These are phyloP conservation scores for Bibio marci DNA, from an alignment of 2,888 invertebrate genomes.

Conservation along the genomic window DNA sequence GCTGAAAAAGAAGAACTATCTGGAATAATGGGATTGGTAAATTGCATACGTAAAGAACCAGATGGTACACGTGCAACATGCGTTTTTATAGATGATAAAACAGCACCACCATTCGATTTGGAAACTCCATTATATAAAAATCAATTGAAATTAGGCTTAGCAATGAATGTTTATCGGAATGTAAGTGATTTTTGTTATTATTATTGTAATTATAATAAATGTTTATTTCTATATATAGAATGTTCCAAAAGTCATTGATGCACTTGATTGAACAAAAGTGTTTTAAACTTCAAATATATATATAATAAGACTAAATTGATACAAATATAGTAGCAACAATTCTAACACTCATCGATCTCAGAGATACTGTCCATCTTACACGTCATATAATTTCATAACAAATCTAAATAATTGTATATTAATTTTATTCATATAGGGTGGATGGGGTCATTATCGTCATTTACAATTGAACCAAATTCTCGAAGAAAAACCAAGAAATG, in stretches of 20 bases:
- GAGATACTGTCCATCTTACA: no score
- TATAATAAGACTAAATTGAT: no score
- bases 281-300: no score
- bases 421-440: constrained; percentile 17
- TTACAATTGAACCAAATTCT: constrained; percentile 38
- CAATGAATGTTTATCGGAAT: constrained; percentile 57
- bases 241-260: neutral
- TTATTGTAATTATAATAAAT: neutral
- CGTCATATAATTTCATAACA: no score
- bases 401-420: no score
- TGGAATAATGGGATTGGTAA: constrained; percentile 77
- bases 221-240: neutral
- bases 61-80: constrained; percentile 47
- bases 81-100: constrained; percentile 42
- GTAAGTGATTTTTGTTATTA: constrained; percentile 15
- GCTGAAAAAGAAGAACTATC: constrained; percentile 47
- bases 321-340: no score
- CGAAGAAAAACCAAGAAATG: constrained; percentile 26
- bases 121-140: constrained; percentile 43
- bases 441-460: constrained; percentile 75
- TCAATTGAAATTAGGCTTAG: constrained; percentile 55
- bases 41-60: constrained; percentile 68
- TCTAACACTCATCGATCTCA: no score
- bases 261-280: no score
- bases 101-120: constrained; percentile 47